Conservation (phyloP, 2,797 vertebrate genomes). For the Carcharodon carcharias region DNA sequence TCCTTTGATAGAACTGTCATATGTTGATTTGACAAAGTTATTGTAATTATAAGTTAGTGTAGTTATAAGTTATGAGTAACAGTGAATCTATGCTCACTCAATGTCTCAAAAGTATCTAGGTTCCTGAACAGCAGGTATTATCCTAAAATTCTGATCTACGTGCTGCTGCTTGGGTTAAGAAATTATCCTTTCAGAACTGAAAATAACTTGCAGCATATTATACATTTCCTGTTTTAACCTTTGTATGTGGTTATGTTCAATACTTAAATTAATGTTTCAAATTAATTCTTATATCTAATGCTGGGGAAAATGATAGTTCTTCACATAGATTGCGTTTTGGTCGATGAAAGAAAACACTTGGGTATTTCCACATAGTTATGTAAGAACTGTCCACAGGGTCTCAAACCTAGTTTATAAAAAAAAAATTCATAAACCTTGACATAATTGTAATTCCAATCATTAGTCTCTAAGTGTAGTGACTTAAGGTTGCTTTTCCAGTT, state of each 20-base stretch:
- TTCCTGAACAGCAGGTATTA: background rate
- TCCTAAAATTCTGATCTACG: background rate
- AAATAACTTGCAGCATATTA: background rate
- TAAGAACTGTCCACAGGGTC: background rate
- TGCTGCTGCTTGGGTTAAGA: background rate
- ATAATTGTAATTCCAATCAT: background rate
- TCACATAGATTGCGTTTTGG: background rate
- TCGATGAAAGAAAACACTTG: background rate
- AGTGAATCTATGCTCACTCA: background rate
- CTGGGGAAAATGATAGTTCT: background rate
- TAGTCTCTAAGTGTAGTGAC: background rate
- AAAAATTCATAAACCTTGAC: background rate
- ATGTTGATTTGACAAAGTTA: background rate
- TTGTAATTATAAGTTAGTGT: background rate
- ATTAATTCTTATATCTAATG: background rate
- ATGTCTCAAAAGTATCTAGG: background rate
- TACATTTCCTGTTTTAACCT: background rate
- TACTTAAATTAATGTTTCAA: background rate
- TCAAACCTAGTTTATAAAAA: background rate
- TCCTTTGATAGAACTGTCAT: background rate
- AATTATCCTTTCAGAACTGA: background rate
- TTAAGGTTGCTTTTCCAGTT: background rate
- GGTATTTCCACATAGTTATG: constrained; percentile 4
- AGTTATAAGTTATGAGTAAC: background rate
- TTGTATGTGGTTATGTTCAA: background rate